Conservation (phyloP, 2,888 invertebrate genomes). For the Chrysolina oricalcia region DNA sequence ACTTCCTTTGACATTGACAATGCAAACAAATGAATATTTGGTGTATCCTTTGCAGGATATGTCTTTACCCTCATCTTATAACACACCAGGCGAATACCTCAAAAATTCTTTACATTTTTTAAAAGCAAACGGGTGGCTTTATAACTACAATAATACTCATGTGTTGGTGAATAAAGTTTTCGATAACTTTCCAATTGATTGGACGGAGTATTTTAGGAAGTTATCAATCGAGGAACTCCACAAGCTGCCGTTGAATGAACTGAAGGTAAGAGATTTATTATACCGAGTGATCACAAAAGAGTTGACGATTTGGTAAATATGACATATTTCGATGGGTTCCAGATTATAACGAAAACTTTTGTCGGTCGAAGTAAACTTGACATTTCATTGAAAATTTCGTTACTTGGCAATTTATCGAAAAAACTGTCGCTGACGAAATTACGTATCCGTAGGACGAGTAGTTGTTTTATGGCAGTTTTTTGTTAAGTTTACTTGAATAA, state of each 20-base stretch:
- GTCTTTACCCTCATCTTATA: constrained; percentile 66
- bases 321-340: no score
- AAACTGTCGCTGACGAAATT: no score
- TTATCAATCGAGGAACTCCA: constrained; percentile 72
- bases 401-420: no score
- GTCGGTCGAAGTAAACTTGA: no score
- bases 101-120: constrained; percentile 75
- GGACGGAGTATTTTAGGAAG: constrained; percentile 71
- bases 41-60: constrained; percentile 58
- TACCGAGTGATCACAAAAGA: not conserved
- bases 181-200: constrained; percentile 74
- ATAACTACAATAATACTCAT: constrained; percentile 79
- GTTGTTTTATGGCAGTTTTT: no score
- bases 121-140: constrained; percentile 77
- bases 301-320: not conserved
- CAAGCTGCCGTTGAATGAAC: constrained; percentile 68
- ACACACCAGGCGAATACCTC: constrained; percentile 73
- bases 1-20: no score
- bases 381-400: no score
- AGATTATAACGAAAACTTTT: no score
- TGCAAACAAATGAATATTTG: not conserved
- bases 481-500: no score
- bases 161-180: constrained; percentile 76
- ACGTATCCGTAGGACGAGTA: no score
- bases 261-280: constrained; percentile 45